Base-by-base conservation (phyloP, 2,113 vertebrate genomes). In the Bubalus kerabau region DNA sequence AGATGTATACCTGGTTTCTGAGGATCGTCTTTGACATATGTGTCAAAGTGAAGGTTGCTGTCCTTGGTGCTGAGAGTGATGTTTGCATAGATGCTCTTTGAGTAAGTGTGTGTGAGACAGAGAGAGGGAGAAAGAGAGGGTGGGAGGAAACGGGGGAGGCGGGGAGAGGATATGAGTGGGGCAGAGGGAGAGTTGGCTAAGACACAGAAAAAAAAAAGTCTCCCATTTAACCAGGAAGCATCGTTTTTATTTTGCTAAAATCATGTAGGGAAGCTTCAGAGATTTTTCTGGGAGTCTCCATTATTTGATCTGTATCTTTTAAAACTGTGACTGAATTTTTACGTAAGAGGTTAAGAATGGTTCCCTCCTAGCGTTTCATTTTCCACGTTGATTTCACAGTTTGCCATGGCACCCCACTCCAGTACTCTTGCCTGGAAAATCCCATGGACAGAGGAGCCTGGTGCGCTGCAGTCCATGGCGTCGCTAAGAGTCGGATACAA, bases 61-160 rank as follows among this genome's bases (percentile, higher is more conserved):
- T 96, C 97, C 96, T 93, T 98, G 97, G 97, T 98, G 88, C 95
- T 97, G 95, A 92, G 64, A 0, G 7, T 3, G 40, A 78, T 96
- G 95, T 97, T 96, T 67, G 48, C 10, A 50, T 60, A 81, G 94
- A 89, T 83, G n/a, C 14, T 46, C 14, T 85, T 24, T 56, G 3
- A 5, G 36, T 12, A 32, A 6, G 90, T 21, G 24, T 52, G 57
- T 14, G 90, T 52, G 64, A 64, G 26, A 64, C 30, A 67, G 32
- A 67, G 54, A 30, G 28, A 60, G 30, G 36, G 13, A 21, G 6
- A 11, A 7, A 28, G 6, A n/a, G 26, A 23, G 3, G 17, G 60
- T 4, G 6, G 2, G 5, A 7, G 2, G 4, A 26, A 43, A 2
- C 1, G 2, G 7, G 13, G 28, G 24, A 23, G 2, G 2, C 2